Base-by-base conservation (phyloP, 2,797 vertebrate genomes). In the Falco peregrinus region DNA sequence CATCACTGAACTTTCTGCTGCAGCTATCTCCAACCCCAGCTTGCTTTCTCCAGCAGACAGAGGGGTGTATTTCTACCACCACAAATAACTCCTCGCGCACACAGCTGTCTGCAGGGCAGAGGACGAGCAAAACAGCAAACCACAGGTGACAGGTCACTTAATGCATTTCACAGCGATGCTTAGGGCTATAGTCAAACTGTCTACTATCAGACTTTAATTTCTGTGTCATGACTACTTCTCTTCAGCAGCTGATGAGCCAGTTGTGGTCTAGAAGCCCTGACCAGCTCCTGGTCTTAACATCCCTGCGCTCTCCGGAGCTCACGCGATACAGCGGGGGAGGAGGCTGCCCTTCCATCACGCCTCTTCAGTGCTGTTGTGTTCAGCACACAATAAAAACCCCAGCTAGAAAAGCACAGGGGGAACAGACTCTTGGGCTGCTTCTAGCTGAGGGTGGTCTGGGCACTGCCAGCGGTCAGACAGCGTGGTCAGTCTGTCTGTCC, bases 101-200 rank as follows among this genome's bases (percentile, higher is more conserved):
- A 68, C n/a, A 5, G 20, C 12, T 11, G 6, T 25, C 93, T 68
- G 41, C 61, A 25, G 84, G 93, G 92, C 79, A 91, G 82, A 71
- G 57, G 75, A 78, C 31, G 39, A 87, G 35, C 81, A 75, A 76
- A 92, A 4, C 73, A 78, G 84, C 67, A 89, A 93, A 96, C 70
- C 35, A 68, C 60, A 47, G 64, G 64, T 56, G 92, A 91, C 95
- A 78, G 54, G 78, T 78, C 82, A 78, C 96, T 94, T 85, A 91
- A 87, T 75, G 86, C 75, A 15, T 77, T 94, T 84, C 92, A 65
- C 39, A n/a, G 92, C 6, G 0, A 24, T 20, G 69, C 90, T 92
- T 80, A 63, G 81, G 93, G 93, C 94, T 87, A 16, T 37, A 85
- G 94, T 16, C 84, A 89, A 91, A 64, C 56, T 69, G 60, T 50